A percentile compares a stretch with the other conserved stretches of the same genome.
phyloP scores from a whole-genome alignment of 2,113 vertebrate species.

The Willisornis vidua region DNA sequence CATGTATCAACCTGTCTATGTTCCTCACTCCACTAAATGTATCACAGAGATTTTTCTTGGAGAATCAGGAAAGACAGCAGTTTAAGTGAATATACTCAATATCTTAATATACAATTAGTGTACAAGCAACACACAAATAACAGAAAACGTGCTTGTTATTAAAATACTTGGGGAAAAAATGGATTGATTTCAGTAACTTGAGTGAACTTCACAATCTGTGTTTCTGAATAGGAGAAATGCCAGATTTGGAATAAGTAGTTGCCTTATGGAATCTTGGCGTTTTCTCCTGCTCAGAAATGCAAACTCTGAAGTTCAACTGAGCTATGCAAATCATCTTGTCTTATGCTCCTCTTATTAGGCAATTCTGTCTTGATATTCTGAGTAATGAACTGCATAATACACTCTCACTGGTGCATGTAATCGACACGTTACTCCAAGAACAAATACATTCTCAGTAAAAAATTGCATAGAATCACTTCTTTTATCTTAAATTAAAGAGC shows the following conservation, averaged over 20 bases:
- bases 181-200: constrained; percentile 20
- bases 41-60: background rate
- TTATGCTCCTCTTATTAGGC: constrained; percentile 51
- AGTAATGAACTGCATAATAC: constrained; percentile 16
- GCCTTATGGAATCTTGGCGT: constrained; percentile 63
- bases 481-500: constrained; percentile 2
- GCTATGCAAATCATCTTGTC: constrained; percentile 55
- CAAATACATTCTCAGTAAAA: background rate
- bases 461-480: constrained; percentile 22
- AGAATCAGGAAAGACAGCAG: background rate
- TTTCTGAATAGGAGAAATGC: constrained; percentile 57
- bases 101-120: background rate
- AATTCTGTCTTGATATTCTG: constrained; percentile 38
- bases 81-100: background rate
- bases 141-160: constrained; percentile 2
- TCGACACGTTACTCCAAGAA: constrained; percentile 19
- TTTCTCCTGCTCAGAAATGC: constrained; percentile 62
- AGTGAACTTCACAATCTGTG: constrained; percentile 61
- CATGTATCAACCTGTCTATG: constrained; percentile 26
- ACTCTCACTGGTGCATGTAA: background rate
- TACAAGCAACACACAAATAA: background rate
- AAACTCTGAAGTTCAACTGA: constrained; percentile 55
- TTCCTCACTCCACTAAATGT: constrained; percentile 13
- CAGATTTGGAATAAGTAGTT: constrained; percentile 60
- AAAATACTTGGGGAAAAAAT: background rate